Percentiles rank a stretch among this genome's conserved stretches.
Evolutionary conservation across 2,888 invertebrate genomes (phyloP).

Genomic region (Corythucha ciliata): DNA sequence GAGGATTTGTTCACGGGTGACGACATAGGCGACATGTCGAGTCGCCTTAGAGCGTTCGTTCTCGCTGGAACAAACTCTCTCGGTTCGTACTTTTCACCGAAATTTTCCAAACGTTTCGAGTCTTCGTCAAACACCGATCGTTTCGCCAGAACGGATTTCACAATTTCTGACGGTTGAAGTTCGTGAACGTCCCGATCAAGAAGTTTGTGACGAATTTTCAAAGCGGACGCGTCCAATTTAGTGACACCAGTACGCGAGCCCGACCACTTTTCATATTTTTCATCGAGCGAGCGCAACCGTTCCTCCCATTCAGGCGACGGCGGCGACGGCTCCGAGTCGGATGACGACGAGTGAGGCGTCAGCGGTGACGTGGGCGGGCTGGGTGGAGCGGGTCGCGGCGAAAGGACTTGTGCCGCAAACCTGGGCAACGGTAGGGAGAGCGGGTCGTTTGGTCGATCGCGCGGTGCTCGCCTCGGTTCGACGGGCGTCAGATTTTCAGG

Average conservation of each 20-base stretch:
- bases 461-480: slow-evolving; percentile 62
- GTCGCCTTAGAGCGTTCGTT: slow-evolving; percentile 32
- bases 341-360: slow-evolving; percentile 65
- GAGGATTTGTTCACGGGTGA: slow-evolving; percentile 34
- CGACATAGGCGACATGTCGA: slow-evolving; percentile 34
- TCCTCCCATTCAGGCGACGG: slow-evolving; percentile 68
- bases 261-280: slow-evolving; percentile 86
- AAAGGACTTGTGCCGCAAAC: slow-evolving; percentile 64
- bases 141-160: slow-evolving; percentile 82
- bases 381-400: slow-evolving; percentile 44
- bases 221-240: slow-evolving; percentile 40
- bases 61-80: slow-evolving; percentile 46
- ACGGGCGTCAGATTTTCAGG: slow-evolving; percentile 63
- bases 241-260: slow-evolving; percentile 42
- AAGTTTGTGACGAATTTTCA: slow-evolving; percentile 59
- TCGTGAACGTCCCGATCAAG: slow-evolving; percentile 70
- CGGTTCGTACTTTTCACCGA: slow-evolving; percentile 71
- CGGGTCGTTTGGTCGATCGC: slow-evolving; percentile 55
- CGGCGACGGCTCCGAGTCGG: slow-evolving; percentile 64
- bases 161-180: slow-evolving; percentile 86
- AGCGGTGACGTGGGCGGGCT: slow-evolving; percentile 54
- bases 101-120: slow-evolving; percentile 80
- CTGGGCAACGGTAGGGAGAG: slow-evolving; percentile 78
- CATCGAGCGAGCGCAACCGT: slow-evolving; percentile 82
- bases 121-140: slow-evolving; percentile 95